phyloP scores from a whole-genome alignment of 2,888 invertebrate species.

The Endomychus coccineus region DNA sequence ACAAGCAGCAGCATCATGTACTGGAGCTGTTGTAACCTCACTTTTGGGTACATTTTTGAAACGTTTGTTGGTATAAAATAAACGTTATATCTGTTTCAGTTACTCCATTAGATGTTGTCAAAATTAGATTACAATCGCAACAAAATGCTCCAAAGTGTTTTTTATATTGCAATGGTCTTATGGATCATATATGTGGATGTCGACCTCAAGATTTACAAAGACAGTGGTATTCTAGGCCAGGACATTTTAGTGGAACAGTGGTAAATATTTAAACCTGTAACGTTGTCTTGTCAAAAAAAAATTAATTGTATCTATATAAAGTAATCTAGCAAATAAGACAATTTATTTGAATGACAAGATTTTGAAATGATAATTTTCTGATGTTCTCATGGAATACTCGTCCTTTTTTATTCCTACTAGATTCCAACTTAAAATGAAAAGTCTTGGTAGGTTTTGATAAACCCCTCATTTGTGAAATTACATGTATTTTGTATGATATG shows the following conservation, averaged over 20 bases:
- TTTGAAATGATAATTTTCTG: too few species aligned
- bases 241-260: slow-evolving; percentile 56
- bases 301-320: too few species aligned
- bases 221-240: slow-evolving; percentile 59
- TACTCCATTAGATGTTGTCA: slow-evolving; percentile 98
- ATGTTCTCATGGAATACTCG: too few species aligned
- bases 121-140: slow-evolving; percentile 93
- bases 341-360: too few species aligned
- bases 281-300: too few species aligned
- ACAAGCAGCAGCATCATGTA: slow-evolving; percentile 79
- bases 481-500: slow-evolving; percentile 5
- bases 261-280: too few species aligned
- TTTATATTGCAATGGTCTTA: slow-evolving; percentile 94
- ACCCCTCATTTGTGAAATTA: too few species aligned
- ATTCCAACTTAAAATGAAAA: too few species aligned
- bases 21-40: slow-evolving; percentile 85
- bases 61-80: slow-evolving; percentile 6
- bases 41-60: slow-evolving; percentile 61
- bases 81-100: slow-evolving; percentile 53
- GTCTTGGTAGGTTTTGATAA: too few species aligned
- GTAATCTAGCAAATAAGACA: too few species aligned
- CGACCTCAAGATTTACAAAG: slow-evolving; percentile 36
- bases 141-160: slow-evolving; percentile 86
- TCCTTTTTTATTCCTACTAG: too few species aligned
- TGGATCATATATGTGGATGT: slow-evolving; percentile 95